Evolutionary conservation across 2,888 invertebrate genomes (phyloP).

Genomic region (Poecilobothrus nobilitatus): DNA sequence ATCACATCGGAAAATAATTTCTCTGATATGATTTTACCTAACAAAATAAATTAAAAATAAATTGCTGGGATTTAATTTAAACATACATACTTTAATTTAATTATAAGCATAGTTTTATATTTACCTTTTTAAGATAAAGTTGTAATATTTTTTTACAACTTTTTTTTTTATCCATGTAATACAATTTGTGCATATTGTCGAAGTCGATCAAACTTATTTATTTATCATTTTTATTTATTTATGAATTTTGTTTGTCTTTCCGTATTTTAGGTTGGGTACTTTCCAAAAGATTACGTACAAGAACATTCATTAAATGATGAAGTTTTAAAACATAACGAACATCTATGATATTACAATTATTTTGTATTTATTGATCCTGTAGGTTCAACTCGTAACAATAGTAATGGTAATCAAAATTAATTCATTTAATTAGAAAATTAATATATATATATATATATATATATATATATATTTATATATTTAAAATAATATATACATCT

Average conservation of each 20-base stretch:
- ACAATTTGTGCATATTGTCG: too few species aligned
- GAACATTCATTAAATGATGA: constrained; percentile 46
- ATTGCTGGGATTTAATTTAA: too few species aligned
- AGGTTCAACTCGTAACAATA: constrained; percentile 21
- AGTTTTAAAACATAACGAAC: constrained; percentile 2
- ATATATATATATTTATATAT: neutral
- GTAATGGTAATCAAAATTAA: constrained; percentile 21
- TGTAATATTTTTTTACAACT: too few species aligned
- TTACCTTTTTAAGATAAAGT: too few species aligned
- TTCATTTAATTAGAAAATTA: neutral
- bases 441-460: neutral
- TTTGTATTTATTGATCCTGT: constrained; percentile 30
- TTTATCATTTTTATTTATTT: too few species aligned
- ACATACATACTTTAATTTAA: too few species aligned
- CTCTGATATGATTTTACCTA: too few species aligned
- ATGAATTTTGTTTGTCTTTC: neutral
- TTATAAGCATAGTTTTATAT: too few species aligned
- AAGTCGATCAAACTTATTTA: too few species aligned
- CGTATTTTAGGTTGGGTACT: constrained; percentile 58
- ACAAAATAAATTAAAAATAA: too few species aligned
- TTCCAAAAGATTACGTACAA: constrained; percentile 70
- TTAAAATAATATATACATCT: neutral
- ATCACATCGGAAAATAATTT: too few species aligned
- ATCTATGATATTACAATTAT: constrained; percentile 43
- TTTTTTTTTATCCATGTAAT: too few species aligned